Evolutionary conservation across 2,113 vertebrate genomes (phyloP).

Genomic region (Cisticola juncidis): DNA sequence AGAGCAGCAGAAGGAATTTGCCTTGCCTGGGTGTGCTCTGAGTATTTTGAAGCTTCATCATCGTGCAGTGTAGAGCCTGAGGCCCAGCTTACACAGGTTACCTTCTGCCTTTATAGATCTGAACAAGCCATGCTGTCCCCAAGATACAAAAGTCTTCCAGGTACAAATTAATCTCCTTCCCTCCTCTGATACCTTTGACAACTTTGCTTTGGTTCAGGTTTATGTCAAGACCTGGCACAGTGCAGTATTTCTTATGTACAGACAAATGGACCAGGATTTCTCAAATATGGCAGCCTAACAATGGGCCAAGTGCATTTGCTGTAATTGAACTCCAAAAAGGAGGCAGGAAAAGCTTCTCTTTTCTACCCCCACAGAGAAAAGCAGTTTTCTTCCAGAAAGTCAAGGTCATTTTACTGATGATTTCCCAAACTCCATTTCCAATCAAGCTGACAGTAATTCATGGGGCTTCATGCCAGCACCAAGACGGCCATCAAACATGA

Average conservation of each 20-base stretch:
- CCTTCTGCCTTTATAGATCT: neutral
- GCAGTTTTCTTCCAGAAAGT: neutral
- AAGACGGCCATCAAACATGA: neutral
- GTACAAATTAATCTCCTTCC: neutral
- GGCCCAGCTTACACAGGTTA: neutral
- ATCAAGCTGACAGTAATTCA: neutral
- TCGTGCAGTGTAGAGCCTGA: neutral
- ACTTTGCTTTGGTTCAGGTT: neutral
- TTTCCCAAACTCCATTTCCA: neutral
- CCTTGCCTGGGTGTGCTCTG: neutral
- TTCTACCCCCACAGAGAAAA: neutral
- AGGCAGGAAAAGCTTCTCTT: neutral
- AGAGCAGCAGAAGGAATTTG: neutral
- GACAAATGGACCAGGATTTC: neutral
- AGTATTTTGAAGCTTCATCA: neutral
- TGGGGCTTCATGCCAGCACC: neutral
- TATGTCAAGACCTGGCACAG: neutral
- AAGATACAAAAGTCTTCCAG: neutral
- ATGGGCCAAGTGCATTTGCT: neutral
- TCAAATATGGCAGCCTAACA: neutral
- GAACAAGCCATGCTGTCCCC: neutral
- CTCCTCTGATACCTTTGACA: neutral
- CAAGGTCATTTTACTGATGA: neutral
- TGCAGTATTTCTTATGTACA: neutral
- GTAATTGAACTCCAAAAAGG: neutral